Evolutionary conservation across 2,113 vertebrate genomes (phyloP), one percentile per base, ranked within the genome.

Genomic region (Rhinogobius similis): DNA sequence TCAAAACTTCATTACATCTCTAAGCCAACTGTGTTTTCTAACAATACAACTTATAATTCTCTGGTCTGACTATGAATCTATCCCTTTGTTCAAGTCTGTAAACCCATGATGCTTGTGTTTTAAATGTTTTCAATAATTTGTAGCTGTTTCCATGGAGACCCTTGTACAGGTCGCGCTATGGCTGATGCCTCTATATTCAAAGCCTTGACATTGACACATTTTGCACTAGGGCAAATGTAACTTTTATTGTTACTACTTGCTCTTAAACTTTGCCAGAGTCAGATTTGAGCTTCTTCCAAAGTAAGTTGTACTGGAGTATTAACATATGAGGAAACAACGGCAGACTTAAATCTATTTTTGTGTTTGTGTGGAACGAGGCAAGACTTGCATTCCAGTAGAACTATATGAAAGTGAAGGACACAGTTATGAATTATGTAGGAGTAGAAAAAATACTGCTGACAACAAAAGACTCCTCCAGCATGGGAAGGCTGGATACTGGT

Each of bases 321-420:
- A 79, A 64, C 23, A 29, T 80, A 46, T 61, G 75, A 85, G 67
- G 56, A 67, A 73, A 75, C 63, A 56, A 58, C 79, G 71, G 70
- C 59, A 61, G 58, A 85, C 56, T 39, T 27, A 75, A 86, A 80
- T 81, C 75, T 79, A 79, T 88, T 87, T 85, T 80, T 72, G 70
- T 81, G 71, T 80, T 66, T 81, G 55, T 83, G 76, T 76, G 78
- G 58, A 56, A 43, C 27, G 62, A 44, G 75, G 77, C 77, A 75
- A 80, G 77, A 88, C 72, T 89, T 79, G 85, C 75, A 88, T 90
- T 89, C 75, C 87, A 84, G 81, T 84, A 86, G 85, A 90, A 81
- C 81, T 85, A 80, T 88, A 87, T 85, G 83, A 88, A 89, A 90
- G 88, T 89, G 84, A 90, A 87, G 88, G 85, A 90, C 88, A 85